Evolutionary conservation across 2,888 invertebrate species (phyloP).

Genomic region (Branchellion lobata): DNA sequence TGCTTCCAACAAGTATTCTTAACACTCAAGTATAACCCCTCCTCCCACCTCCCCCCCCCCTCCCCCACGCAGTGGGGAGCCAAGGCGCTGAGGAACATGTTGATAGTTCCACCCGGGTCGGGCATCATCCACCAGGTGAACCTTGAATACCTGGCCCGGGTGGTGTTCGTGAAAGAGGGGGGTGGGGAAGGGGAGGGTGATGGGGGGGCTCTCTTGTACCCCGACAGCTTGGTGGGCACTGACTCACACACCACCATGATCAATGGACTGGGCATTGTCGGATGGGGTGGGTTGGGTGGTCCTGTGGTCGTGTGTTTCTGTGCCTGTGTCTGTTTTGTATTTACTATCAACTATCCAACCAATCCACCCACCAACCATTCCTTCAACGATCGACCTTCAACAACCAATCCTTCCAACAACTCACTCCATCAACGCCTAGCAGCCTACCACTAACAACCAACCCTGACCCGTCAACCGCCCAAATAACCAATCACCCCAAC

Average conservation of each 20-base stretch:
- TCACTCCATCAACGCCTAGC: too few relatives aligned
- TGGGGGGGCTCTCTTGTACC: constrained; percentile 70
- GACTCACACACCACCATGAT: constrained; percentile 99
- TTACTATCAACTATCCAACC: too few relatives aligned
- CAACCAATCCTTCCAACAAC: too few relatives aligned
- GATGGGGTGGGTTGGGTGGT: constrained; percentile 80
- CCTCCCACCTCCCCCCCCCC: not conserved
- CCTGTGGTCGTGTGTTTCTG: too few relatives aligned
- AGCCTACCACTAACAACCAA: not conserved
- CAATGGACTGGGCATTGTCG: constrained; percentile 90
- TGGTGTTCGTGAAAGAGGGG: constrained; percentile 71
- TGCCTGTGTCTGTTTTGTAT: too few relatives aligned
- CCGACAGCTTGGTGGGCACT: constrained; percentile 91
- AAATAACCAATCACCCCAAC: not conserved
- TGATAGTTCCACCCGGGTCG: constrained; percentile 95
- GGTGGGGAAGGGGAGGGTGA: not conserved
- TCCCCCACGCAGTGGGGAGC: constrained; percentile 80
- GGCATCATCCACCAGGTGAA: constrained; percentile 99
- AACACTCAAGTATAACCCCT: not conserved
- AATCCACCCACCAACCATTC: too few relatives aligned
- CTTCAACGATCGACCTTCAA: too few relatives aligned
- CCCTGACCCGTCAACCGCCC: not conserved
- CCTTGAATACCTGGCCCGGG: constrained; percentile 85
- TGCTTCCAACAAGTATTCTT: too few relatives aligned
- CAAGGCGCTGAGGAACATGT: constrained; percentile 88